Evolutionary conservation across 2,797 vertebrate genomes (phyloP).

Genomic region (Sciaenops ocellatus): DNA sequence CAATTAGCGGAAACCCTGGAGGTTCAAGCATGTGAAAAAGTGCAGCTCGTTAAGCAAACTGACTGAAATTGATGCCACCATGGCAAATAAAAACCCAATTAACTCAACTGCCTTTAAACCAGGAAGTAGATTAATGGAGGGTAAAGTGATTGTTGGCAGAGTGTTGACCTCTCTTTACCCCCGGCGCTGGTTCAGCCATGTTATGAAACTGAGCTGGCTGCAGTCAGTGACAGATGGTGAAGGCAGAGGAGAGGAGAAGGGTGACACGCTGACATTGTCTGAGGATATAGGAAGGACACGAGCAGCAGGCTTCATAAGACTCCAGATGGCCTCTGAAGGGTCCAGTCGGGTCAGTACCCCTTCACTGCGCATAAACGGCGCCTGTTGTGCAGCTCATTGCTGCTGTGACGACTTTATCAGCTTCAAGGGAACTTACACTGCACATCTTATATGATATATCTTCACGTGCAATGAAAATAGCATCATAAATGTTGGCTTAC

Average conservation of each 20-base stretch:
- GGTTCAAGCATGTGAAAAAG: slow-evolving; percentile 6
- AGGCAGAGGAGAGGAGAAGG: slow-evolving; percentile 36
- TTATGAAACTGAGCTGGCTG: slow-evolving; percentile 34
- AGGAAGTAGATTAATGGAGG: slow-evolving; percentile 47
- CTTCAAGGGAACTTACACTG: slow-evolving; percentile 8
- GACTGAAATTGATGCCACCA: slow-evolving; percentile 30
- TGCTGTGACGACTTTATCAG: slow-evolving; percentile 27
- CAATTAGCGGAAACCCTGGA: background rate
- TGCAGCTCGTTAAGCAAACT: slow-evolving; percentile 6
- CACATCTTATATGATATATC: background rate
- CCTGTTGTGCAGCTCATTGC: slow-evolving; percentile 15
- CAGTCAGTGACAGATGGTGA: slow-evolving; percentile 60
- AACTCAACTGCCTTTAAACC: slow-evolving; percentile 39
- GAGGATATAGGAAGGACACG: slow-evolving; percentile 52
- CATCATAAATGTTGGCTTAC: background rate
- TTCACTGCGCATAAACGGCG: slow-evolving; percentile 29
- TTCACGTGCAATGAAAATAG: background rate
- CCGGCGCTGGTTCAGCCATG: background rate
- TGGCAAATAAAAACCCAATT: slow-evolving; percentile 39
- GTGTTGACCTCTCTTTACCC: slow-evolving; percentile 40
- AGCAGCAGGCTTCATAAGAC: slow-evolving; percentile 53
- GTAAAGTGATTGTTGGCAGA: slow-evolving; percentile 37
- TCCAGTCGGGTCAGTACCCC: slow-evolving; percentile 41
- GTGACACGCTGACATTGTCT: slow-evolving; percentile 51
- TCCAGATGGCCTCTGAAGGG: slow-evolving; percentile 68